A percentile compares a stretch with the other conserved stretches of the same genome.
These are phyloP conservation scores for Spodoptera exigua DNA, from an alignment of 2,888 invertebrate species.

Conservation along the genomic window DNA sequence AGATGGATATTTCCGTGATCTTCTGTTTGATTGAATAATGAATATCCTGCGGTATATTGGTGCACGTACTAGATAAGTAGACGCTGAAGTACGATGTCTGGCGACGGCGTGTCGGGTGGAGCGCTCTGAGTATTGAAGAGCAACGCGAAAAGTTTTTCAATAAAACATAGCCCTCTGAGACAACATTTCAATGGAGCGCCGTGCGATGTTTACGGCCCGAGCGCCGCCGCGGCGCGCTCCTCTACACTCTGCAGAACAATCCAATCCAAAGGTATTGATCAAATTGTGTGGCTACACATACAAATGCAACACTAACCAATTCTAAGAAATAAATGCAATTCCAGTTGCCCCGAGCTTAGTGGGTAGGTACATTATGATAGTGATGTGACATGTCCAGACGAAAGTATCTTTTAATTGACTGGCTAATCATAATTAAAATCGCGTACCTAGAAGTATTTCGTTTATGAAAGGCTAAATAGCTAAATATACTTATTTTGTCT, in stretches of 20 bases:
- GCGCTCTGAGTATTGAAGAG: slow-evolving; percentile 67
- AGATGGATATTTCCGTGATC: slow-evolving; percentile 51
- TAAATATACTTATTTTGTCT: too few species aligned
- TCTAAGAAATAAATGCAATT: slow-evolving; percentile 54
- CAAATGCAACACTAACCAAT: slow-evolving; percentile 45
- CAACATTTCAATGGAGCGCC: slow-evolving; percentile 84
- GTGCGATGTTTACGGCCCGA: slow-evolving; percentile 80
- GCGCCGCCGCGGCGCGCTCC: slow-evolving; percentile 66
- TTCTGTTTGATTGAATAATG: slow-evolving; percentile 48
- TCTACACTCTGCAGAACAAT: slow-evolving; percentile 75
- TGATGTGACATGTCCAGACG: too few species aligned
- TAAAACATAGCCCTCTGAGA: slow-evolving; percentile 86
- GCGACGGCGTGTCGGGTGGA: slow-evolving; percentile 58
- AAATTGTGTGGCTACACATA: slow-evolving; percentile 68
- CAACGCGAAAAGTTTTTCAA: slow-evolving; percentile 85
- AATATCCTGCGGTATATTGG: slow-evolving; percentile 10
- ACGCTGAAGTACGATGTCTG: slow-evolving; percentile 32
- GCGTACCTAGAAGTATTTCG: too few species aligned
- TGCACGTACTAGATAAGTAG: slow-evolving; percentile 20
- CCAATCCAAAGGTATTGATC: slow-evolving; percentile 80
- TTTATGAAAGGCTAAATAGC: too few species aligned
- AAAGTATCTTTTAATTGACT: too few species aligned
- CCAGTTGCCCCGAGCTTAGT: slow-evolving; percentile 14
- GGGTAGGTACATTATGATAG: too few species aligned
- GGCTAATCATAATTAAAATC: too few species aligned